These are phyloP conservation scores for Sinotaia quadrata DNA, from an alignment of 2,888 invertebrate genomes.

Conservation along the genomic window DNA sequence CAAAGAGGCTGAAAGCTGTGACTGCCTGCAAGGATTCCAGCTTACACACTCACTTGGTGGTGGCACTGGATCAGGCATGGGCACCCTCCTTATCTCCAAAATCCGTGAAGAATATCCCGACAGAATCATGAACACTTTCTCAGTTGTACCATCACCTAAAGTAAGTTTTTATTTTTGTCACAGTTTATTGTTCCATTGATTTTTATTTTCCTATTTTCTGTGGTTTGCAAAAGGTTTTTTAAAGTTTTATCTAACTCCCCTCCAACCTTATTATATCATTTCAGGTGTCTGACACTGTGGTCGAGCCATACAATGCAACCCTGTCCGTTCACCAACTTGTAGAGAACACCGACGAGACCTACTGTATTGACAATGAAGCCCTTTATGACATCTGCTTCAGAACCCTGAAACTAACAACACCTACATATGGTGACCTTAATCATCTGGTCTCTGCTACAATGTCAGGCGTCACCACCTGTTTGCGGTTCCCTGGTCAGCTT, in stretches of 20 bases:
- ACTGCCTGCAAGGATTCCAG: slow-evolving; percentile 79
- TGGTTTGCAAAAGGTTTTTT: background rate
- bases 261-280: slow-evolving; percentile 5
- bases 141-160: slow-evolving; percentile 89
- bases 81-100: slow-evolving; percentile 58
- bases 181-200: background rate
- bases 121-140: slow-evolving; percentile 90
- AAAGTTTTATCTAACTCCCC: background rate
- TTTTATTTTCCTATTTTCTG: background rate
- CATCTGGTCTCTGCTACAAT: slow-evolving; percentile 79
- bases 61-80: slow-evolving; percentile 59
- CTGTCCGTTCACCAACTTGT: slow-evolving; percentile 80
- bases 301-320: slow-evolving; percentile 87
- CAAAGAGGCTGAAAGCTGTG: slow-evolving; percentile 87
- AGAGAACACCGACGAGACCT: slow-evolving; percentile 91
- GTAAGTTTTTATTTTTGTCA: slow-evolving; percentile 37
- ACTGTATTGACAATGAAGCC: slow-evolving; percentile 92
- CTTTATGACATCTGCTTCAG: slow-evolving; percentile 92
- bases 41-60: slow-evolving; percentile 58
- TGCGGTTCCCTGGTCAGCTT: slow-evolving; percentile 84
- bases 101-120: slow-evolving; percentile 62
- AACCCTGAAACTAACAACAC: slow-evolving; percentile 85
- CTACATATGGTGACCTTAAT: slow-evolving; percentile 91
- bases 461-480: slow-evolving; percentile 82
- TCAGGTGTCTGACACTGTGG: slow-evolving; percentile 82